Evolutionary conservation across 2,113 vertebrate species (phyloP).

Genomic region (Cyanoramphus novaezelandiae): DNA sequence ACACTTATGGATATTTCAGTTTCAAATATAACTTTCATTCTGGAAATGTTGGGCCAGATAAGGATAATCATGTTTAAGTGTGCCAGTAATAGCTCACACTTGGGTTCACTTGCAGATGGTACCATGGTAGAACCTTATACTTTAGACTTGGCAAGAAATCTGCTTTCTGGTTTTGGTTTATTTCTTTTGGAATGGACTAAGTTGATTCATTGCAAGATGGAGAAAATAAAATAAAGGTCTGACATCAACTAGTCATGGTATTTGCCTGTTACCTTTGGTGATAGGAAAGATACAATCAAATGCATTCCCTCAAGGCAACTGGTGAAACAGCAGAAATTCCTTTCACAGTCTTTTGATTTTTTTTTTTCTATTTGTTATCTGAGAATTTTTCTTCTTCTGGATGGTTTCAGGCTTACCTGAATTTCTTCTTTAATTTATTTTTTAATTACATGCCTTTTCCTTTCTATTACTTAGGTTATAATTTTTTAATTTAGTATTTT

Average conservation of each 20-base stretch:
- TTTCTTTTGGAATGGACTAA: neutral
- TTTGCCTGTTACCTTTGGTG: neutral
- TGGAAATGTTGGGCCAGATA: neutral
- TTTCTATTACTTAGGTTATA: neutral
- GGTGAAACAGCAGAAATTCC: neutral
- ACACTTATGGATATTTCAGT: neutral
- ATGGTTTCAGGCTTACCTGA: neutral
- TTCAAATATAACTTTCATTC: neutral
- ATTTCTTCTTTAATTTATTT: neutral
- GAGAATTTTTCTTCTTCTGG: neutral
- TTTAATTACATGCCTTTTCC: neutral
- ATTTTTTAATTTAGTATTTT: neutral
- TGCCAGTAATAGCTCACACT: neutral
- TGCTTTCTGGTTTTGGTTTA: neutral
- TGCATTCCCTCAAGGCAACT: neutral
- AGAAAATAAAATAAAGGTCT: neutral
- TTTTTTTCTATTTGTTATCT: neutral
- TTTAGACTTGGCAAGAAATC: neutral
- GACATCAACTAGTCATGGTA: fast-evolving
- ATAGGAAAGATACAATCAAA: neutral
- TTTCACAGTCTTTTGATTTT: neutral
- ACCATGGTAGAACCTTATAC: neutral
- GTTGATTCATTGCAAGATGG: neutral
- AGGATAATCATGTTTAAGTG: neutral
- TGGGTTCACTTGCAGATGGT: neutral